phyloP scores from a whole-genome alignment of 2,797 vertebrate species.

The Spinus olivaceus region DNA sequence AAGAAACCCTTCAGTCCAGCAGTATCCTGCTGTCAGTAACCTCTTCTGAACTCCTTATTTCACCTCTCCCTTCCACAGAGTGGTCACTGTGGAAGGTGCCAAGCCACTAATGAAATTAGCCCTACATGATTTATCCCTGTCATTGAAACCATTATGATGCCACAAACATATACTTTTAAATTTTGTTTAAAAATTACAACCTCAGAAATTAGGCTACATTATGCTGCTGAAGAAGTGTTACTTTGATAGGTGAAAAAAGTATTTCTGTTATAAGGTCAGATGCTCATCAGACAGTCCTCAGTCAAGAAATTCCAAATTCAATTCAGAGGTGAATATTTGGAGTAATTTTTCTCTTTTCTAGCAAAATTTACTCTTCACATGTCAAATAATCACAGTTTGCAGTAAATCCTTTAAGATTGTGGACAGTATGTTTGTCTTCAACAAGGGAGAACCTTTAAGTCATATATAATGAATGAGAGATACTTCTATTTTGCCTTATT shows the following conservation, averaged over 20 bases:
- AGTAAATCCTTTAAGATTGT: background rate
- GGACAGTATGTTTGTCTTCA: background rate
- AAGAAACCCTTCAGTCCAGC: background rate
- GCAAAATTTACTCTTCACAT: background rate
- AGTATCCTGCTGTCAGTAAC: background rate
- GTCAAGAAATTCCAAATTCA: background rate
- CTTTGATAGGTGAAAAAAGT: background rate
- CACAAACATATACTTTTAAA: accelerated
- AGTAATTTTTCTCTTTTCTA: background rate
- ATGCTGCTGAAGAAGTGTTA: background rate
- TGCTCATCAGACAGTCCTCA: background rate
- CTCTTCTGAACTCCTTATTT: background rate
- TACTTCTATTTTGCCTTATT: background rate
- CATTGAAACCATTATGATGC: background rate
- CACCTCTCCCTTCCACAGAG: background rate
- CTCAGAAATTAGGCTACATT: background rate
- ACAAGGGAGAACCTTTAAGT: background rate
- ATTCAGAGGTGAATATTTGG: background rate
- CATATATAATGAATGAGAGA: background rate
- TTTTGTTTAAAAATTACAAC: background rate
- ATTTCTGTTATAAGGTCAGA: background rate
- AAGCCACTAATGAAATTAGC: background rate
- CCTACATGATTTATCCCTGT: background rate
- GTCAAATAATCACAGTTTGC: background rate
- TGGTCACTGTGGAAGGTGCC: background rate